Percentiles rank a stretch among this genome's conserved stretches.
phyloP scores from a whole-genome alignment of 2,797 vertebrate species.

The Sebastes kiyomatsui region DNA sequence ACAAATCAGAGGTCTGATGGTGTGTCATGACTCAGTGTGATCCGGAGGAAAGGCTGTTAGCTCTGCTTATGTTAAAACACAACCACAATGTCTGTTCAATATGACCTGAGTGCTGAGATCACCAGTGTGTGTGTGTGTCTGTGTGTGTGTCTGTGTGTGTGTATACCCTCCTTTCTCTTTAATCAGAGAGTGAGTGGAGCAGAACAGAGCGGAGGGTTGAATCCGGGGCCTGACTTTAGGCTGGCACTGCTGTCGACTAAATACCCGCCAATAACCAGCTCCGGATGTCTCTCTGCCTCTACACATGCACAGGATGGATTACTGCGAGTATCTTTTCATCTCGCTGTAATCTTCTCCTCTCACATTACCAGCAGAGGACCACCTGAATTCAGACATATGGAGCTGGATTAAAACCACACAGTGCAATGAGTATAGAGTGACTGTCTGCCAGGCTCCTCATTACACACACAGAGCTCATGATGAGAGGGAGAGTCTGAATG shows the following conservation, averaged over 20 bases:
- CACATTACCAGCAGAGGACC: conserved; percentile 63
- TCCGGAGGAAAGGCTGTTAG: conserved; percentile 21
- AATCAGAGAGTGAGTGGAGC: conserved; percentile 72
- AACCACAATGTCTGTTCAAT: conserved; percentile 34
- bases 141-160: not conserved
- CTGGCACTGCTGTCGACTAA: conserved; percentile 60
- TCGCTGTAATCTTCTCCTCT: conserved; percentile 67
- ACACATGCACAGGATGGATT: conserved; percentile 54
- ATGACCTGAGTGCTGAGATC: conserved; percentile 38
- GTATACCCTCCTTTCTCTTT: conserved; percentile 59
- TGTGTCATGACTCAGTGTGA: conserved; percentile 53
- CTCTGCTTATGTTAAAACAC: conserved; percentile 40
- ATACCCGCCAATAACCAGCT: conserved; percentile 63
- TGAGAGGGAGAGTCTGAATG: conserved; percentile 9
- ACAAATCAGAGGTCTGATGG: conserved; percentile 25
- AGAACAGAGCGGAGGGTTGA: conserved; percentile 61
- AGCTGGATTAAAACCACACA: conserved; percentile 59
- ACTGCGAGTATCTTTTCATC: conserved; percentile 65
- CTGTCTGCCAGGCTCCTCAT: conserved; percentile 16
- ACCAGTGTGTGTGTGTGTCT: conserved; percentile 33
- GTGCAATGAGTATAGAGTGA: conserved; percentile 33
- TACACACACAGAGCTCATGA: not conserved
- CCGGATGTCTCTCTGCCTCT: conserved; percentile 67
- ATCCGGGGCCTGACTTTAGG: conserved; percentile 49
- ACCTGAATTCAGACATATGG: conserved; percentile 63